Evolutionary conservation across 2,888 invertebrate species (phyloP).

Genomic region (Resseliella maxima): DNA sequence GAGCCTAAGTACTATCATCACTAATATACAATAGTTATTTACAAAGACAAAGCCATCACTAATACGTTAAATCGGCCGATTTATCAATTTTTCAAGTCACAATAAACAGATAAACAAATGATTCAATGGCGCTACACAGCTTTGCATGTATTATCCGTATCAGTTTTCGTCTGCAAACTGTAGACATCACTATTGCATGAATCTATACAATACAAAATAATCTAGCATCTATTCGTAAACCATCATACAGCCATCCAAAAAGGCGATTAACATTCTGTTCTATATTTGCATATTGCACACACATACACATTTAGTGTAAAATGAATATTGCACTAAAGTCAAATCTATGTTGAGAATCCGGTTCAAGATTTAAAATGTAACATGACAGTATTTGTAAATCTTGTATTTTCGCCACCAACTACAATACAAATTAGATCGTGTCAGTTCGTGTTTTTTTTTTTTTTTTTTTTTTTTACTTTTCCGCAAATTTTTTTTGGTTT

Average conservation of each 20-base stretch:
- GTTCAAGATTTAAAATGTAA: too few species aligned
- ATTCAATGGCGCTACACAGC: slow-evolving; percentile 20
- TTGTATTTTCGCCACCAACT: not conserved
- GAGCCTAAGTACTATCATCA: too few species aligned
- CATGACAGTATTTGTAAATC: not conserved
- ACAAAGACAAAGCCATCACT: too few species aligned
- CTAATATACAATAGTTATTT: too few species aligned
- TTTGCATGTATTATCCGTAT: slow-evolving; percentile 19
- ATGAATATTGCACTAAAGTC: too few species aligned
- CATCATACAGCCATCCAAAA: not conserved
- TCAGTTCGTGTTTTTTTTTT: not conserved
- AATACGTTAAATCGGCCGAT: not conserved
- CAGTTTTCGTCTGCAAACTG: slow-evolving; percentile 27
- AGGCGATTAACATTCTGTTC: not conserved
- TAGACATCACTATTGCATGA: not conserved
- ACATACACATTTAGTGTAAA: too few species aligned
- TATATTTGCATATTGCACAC: not conserved
- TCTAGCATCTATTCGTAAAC: not conserved
- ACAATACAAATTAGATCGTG: not conserved
- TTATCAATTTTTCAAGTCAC: not conserved
- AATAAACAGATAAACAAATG: not conserved
- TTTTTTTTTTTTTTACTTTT: too few species aligned
- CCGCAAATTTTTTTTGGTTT: too few species aligned
- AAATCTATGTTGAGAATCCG: too few species aligned
- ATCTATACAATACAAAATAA: not conserved